Evolutionary conservation across 2,113 vertebrate species (phyloP), one percentile per base, ranked within the genome.

Genomic region (Brevimyrus niger): DNA sequence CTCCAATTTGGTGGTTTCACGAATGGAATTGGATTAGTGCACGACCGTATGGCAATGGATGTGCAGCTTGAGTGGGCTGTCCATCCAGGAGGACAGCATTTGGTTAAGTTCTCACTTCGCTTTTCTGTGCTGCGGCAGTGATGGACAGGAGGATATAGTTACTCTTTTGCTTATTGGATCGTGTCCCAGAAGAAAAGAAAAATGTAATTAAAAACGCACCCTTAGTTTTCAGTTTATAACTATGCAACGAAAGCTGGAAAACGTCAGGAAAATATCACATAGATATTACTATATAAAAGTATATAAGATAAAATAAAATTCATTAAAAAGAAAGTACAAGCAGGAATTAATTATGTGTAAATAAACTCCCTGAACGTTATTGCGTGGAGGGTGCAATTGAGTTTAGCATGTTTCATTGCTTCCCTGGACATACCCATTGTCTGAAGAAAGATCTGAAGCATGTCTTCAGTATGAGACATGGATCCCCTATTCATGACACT

Each of bases 81-180:
- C 58, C 85, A 88, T 51, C 50, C 87, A 88, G 47, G 35, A 46
- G 61, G 58, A 23, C 11, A 47, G 58, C 21, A 11, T 88, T 90
- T 76, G 38, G n/a, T 51, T 48, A 53, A 88, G 86, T 90, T 87
- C 51, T 42, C 15, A 55, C n/a, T 86, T 23, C 80, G 38, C 7
- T 3, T 42, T 35, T 80, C 35, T 42, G 35, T 80, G 15, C 73
- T 42, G 73, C 73, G 42, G 35, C 73, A 61, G 85, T 85, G 58
- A 83, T 42, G 89, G 91, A 91, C 69, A 55, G 38, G 83, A 91
- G 55, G 85, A 87, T 89, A 23, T 88, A 83, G 88, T 53, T 83
- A 61, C 61, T 61, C 61, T 4, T 46, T 69, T 55, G 87, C 90
- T 90, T 90, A 90, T 89, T 83, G 47, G 47, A 86, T 61, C n/a